Conservation (phyloP, 1,140 invertebrate genomes). For the Drosophila leontia region DNA sequence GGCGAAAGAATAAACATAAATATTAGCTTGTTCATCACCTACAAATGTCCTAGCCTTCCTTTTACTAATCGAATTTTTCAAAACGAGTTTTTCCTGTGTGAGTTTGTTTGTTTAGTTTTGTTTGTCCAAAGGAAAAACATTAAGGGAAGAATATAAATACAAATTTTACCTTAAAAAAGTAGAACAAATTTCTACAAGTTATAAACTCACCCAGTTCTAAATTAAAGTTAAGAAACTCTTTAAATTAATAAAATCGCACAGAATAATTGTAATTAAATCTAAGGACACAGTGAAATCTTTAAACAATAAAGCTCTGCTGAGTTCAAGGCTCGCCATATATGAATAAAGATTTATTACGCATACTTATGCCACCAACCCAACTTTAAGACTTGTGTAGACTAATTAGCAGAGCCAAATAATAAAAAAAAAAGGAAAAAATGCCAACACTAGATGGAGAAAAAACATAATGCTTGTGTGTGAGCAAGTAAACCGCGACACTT, state of each 20-base stretch:
- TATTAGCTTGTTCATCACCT: neutral
- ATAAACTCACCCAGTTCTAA: too few relatives aligned
- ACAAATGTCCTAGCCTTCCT: neutral
- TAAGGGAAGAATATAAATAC: too few relatives aligned
- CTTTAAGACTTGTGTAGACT: conserved; percentile 23
- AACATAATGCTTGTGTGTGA: conserved; percentile 13
- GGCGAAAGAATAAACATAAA: neutral
- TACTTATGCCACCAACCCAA: neutral
- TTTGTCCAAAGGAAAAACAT: too few relatives aligned
- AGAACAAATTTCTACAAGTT: too few relatives aligned
- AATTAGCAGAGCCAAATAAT: conserved; percentile 26
- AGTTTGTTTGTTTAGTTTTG: too few relatives aligned
- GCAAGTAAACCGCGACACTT: conserved; percentile 47
- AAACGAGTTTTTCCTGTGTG: neutral
- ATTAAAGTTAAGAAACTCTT: neutral
- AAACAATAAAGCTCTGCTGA: neutral
- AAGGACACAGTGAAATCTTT: neutral
- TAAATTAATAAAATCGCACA: neutral
- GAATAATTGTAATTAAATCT: neutral
- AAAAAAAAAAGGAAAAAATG: neutral
- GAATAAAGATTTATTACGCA: conserved; percentile 25
- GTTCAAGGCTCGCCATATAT: neutral
- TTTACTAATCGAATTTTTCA: conserved; percentile 4
- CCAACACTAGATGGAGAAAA: neutral
- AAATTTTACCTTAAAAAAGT: too few relatives aligned